phyloP scores from a whole-genome alignment of 2,113 vertebrate species.

The Anseranas semipalmata region DNA sequence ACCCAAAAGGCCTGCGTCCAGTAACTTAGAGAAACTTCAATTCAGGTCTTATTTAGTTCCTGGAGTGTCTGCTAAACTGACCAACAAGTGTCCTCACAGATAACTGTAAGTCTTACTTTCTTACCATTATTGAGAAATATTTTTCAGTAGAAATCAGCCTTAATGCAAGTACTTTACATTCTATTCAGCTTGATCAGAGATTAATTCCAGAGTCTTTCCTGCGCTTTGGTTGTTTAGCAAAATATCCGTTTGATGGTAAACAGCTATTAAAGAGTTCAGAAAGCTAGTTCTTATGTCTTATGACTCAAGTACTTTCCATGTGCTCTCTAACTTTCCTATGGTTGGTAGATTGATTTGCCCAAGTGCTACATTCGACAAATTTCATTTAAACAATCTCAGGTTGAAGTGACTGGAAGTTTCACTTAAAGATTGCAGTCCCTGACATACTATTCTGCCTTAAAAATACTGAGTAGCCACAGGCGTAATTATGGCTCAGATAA shows the following conservation, averaged over 20 bases:
- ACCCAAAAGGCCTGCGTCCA: neutral
- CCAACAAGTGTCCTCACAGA: neutral
- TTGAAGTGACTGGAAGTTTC: neutral
- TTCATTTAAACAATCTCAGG: neutral
- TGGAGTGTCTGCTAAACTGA: neutral
- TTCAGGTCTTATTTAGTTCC: neutral
- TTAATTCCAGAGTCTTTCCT: neutral
- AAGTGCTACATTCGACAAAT: neutral
- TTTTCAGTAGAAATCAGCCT: neutral
- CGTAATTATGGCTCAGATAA: neutral
- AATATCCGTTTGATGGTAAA: neutral
- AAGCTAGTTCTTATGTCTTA: neutral
- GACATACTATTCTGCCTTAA: neutral
- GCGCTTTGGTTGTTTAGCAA: neutral
- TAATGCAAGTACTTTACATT: neutral
- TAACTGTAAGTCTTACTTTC: neutral
- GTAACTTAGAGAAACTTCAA: neutral
- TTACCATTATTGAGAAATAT: neutral
- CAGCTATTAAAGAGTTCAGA: neutral
- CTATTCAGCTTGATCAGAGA: neutral
- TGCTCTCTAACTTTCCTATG: neutral
- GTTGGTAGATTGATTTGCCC: neutral
- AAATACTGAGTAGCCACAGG: rapidly evolving
- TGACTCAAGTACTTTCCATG: neutral
- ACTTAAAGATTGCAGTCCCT: neutral